A percentile compares a stretch with the other conserved stretches of the same genome.
Evolutionary conservation across 2,888 invertebrate species (phyloP).

Genomic region (Ethmia dodecea): DNA sequence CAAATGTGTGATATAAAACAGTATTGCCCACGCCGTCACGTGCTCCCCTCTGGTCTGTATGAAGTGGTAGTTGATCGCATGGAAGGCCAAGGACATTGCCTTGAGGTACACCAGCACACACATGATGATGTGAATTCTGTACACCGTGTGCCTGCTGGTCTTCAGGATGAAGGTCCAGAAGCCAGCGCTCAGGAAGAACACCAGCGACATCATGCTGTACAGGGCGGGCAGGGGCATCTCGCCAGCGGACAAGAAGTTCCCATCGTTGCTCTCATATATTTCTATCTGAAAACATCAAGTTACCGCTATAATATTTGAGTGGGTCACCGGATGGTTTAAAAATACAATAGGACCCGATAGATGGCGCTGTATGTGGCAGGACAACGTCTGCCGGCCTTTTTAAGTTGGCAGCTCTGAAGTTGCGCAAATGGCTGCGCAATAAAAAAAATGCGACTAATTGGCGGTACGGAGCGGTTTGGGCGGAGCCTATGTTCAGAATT

Average conservation of each 20-base stretch:
- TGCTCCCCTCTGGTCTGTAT: slow-evolving; percentile 95
- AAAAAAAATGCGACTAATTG: too few relatives aligned
- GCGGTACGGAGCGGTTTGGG: too few relatives aligned
- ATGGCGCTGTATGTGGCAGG: too few relatives aligned
- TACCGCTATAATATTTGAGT: too few relatives aligned
- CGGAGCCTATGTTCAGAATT: too few relatives aligned
- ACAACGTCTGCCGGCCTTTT: too few relatives aligned
- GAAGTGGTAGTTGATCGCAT: slow-evolving; percentile 96
- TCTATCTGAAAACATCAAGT: slow-evolving; percentile 89
- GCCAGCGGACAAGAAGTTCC: slow-evolving; percentile 95
- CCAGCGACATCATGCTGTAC: slow-evolving; percentile 93
- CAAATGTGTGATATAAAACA: slow-evolving; percentile 98
- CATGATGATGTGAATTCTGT: slow-evolving; percentile 98
- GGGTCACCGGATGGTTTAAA: too few relatives aligned
- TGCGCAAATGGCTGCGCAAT: too few relatives aligned
- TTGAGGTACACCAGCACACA: slow-evolving; percentile 94
- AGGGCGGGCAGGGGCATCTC: slow-evolving; percentile 96
- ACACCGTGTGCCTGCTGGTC: slow-evolving; percentile 90
- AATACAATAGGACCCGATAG: too few relatives aligned
- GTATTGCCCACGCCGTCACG: slow-evolving; percentile 97
- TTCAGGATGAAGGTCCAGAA: slow-evolving; percentile 95
- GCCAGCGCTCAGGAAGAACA: slow-evolving; percentile 92
- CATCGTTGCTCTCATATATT: slow-evolving; percentile 90
- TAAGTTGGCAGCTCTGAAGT: too few relatives aligned
- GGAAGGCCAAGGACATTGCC: slow-evolving; percentile 94